Percentiles rank a stretch among this genome's conserved stretches.
Conservation (phyloP, 2,888 invertebrate genomes). For the Choreutis nemorana region DNA sequence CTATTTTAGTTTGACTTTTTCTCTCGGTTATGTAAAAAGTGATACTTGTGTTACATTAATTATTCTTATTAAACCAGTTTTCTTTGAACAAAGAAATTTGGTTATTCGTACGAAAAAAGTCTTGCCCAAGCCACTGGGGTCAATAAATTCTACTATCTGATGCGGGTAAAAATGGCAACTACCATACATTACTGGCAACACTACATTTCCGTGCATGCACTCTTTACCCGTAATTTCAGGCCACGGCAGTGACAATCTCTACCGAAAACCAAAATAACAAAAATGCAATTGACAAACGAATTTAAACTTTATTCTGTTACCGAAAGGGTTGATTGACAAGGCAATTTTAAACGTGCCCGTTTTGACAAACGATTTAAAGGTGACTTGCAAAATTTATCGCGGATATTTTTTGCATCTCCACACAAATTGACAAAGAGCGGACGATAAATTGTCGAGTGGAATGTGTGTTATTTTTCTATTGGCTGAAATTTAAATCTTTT, state of each 20-base stretch:
- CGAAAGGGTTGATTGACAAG: conserved; percentile 10
- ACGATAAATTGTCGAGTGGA: conserved; percentile 39
- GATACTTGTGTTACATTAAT: no score
- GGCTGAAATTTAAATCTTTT: no score
- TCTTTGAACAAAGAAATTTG: no score
- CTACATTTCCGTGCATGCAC: conserved; percentile 36
- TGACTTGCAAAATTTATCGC: conserved; percentile 47
- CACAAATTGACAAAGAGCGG: conserved; percentile 37
- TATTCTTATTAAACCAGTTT: no score
- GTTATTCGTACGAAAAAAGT: no score
- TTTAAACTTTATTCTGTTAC: conserved; percentile 12
- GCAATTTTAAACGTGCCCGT: conserved; percentile 22
- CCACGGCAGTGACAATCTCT: conserved; percentile 30
- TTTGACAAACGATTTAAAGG: conserved; percentile 53
- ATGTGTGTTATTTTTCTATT: conserved; percentile 33
- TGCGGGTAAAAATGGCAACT: background rate
- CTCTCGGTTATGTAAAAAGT: no score
- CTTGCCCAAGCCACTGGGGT: no score
- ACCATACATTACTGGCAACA: conserved; percentile 28
- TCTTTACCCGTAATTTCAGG: conserved; percentile 34
- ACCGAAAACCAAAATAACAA: conserved; percentile 13
- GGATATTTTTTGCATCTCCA: conserved; percentile 45
- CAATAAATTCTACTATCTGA: no score
- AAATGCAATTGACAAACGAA: conserved; percentile 10
- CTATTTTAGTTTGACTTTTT: no score